These are phyloP conservation scores for Epinephelus malabaricus DNA, from an alignment of 2,797 vertebrate genomes.

Conservation along the genomic window DNA sequence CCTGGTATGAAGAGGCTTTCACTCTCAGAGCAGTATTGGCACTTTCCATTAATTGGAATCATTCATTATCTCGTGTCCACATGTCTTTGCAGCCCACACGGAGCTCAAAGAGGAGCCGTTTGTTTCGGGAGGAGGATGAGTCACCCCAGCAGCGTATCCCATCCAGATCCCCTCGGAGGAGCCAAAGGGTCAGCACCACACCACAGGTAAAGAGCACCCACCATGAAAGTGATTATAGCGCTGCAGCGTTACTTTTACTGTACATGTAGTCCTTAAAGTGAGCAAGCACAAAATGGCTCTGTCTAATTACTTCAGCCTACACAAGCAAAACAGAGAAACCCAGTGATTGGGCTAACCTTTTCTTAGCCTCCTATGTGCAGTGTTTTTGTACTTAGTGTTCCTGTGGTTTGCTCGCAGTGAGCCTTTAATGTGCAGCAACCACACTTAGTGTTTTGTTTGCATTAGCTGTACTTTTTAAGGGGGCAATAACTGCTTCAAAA, in stretches of 20 bases:
- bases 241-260: too few relatives aligned
- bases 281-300: background rate
- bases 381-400: background rate
- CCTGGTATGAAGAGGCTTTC: background rate
- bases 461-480: background rate
- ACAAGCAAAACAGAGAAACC: background rate
- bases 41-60: background rate
- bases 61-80: background rate
- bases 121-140: constrained; percentile 95
- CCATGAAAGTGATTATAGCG: background rate
- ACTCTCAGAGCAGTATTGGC: background rate
- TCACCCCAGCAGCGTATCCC: constrained; percentile 86
- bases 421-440: background rate
- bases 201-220: constrained; percentile 88
- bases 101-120: constrained; percentile 96
- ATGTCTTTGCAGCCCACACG: constrained; percentile 89
- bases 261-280: background rate
- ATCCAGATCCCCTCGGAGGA: constrained; percentile 96
- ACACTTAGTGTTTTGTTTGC: background rate
- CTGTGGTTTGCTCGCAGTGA: background rate
- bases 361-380: too few relatives aligned
- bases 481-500: background rate
- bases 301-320: background rate
- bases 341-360: background rate
- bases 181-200: constrained; percentile 93